Conservation (phyloP, 2,888 invertebrate species). For the Schizotus pectinicornis region DNA sequence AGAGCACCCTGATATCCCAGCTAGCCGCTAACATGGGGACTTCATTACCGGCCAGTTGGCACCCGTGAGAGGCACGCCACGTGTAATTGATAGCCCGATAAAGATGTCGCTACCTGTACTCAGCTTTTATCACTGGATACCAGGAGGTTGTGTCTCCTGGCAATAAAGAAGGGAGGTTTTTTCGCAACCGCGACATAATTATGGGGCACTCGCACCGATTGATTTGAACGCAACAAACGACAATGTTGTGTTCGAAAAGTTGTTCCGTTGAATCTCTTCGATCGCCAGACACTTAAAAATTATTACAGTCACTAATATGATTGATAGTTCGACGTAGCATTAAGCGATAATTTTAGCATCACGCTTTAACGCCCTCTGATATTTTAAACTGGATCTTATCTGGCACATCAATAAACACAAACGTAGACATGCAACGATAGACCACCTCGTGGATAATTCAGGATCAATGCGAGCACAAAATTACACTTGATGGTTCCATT, state of each 20-base stretch:
- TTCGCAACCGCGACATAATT: too few relatives aligned
- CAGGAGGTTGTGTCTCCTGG: constrained; percentile 2
- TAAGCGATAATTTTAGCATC: constrained; percentile 23
- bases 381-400: constrained; percentile 14
- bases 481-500: constrained; percentile 12
- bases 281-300: constrained; percentile 16
- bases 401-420: constrained; percentile 10
- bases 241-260: too few relatives aligned
- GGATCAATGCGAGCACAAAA: constrained; percentile 17
- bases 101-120: constrained; percentile 54
- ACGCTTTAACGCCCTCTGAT: constrained; percentile 21
- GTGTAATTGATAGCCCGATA: constrained; percentile 54
- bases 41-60: constrained; percentile 48
- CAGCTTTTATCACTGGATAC: constrained; percentile 41
- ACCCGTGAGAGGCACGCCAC: constrained; percentile 43
- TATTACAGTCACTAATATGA: constrained; percentile 26
- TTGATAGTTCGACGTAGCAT: constrained; percentile 25
- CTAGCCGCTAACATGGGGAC: constrained; percentile 41
- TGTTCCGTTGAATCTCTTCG: neutral
- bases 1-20: constrained; percentile 43
- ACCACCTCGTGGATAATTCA: constrained; percentile 22
- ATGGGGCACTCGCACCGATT: too few relatives aligned
- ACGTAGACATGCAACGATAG: constrained; percentile 4
- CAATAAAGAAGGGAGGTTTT: too few relatives aligned
- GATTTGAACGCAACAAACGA: too few relatives aligned